Evolutionary conservation across 2,888 invertebrate species (phyloP).

Genomic region (Liodrosophila aerea): DNA sequence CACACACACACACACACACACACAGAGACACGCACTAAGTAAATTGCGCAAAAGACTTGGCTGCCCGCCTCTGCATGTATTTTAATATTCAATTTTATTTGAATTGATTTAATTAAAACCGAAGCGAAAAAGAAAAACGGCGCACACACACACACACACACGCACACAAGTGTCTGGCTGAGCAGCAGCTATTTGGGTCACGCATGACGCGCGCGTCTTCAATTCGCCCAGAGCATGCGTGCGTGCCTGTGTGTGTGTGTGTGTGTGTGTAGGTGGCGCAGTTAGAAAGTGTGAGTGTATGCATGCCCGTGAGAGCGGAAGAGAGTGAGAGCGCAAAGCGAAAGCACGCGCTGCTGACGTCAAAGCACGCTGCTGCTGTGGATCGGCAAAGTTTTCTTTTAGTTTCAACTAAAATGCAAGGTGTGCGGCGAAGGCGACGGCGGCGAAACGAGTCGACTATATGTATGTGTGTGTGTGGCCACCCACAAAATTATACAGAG

Average conservation of each 20-base stretch:
- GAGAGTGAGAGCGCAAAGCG: conserved; percentile 27
- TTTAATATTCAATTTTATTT: conserved; percentile 12
- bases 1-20: conserved; percentile 13
- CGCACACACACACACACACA: background rate
- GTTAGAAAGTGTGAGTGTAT: background rate
- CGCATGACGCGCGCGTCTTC: conserved; percentile 62
- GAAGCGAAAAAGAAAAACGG: conserved; percentile 2
- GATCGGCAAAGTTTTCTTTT: conserved; percentile 51
- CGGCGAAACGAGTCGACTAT: background rate
- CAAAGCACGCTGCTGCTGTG: conserved; percentile 15
- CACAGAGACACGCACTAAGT: conserved; percentile 11
- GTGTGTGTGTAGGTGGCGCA: conserved; percentile 9
- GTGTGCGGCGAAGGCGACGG: background rate
- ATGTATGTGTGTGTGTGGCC: conserved; percentile 18
- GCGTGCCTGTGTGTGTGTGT: conserved; percentile 26
- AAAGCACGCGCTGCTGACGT: conserved; percentile 41
- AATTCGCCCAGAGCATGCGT: no score
- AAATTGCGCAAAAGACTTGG: conserved; percentile 45
- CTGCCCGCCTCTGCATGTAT: background rate
- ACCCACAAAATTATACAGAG: conserved; percentile 48
- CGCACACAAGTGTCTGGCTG: no score
- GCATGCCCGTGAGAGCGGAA: background rate
- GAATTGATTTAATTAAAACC: conserved; percentile 16
- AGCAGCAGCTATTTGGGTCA: conserved; percentile 61
- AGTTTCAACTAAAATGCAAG: conserved; percentile 14